Conservation (phyloP, 2,113 vertebrate species). For the Felis chaus region DNA sequence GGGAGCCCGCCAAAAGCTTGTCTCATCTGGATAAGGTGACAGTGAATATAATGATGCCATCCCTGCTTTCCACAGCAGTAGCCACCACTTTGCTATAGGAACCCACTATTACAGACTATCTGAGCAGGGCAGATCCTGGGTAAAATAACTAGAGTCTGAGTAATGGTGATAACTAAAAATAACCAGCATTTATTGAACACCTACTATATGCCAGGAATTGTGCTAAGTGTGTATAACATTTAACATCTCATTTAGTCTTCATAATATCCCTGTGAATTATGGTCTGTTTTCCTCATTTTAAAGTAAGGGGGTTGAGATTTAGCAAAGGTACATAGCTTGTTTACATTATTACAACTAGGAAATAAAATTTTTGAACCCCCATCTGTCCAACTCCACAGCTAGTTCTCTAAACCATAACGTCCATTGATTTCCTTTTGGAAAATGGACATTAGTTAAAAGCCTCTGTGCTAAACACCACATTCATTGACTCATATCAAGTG, state of each 20-base stretch:
- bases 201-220: background rate
- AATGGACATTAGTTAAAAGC: background rate
- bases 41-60: background rate
- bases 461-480: background rate
- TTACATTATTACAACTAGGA: background rate
- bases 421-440: background rate
- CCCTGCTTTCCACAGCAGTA: background rate
- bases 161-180: background rate
- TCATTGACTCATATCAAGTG: background rate
- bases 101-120: background rate
- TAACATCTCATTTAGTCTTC: background rate
- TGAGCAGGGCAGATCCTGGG: background rate
- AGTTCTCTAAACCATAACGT: background rate
- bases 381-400: background rate
- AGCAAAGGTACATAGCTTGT: background rate
- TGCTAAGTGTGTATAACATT: background rate
- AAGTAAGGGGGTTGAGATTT: background rate
- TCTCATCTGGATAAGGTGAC: background rate
- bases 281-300: background rate
- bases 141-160: background rate
- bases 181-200: background rate
- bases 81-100: background rate
- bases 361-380: background rate
- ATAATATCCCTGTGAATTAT: background rate
- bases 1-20: background rate